Evolutionary conservation across 1,140 invertebrate genomes (phyloP).

Genomic region (Drosophila sp.): DNA sequence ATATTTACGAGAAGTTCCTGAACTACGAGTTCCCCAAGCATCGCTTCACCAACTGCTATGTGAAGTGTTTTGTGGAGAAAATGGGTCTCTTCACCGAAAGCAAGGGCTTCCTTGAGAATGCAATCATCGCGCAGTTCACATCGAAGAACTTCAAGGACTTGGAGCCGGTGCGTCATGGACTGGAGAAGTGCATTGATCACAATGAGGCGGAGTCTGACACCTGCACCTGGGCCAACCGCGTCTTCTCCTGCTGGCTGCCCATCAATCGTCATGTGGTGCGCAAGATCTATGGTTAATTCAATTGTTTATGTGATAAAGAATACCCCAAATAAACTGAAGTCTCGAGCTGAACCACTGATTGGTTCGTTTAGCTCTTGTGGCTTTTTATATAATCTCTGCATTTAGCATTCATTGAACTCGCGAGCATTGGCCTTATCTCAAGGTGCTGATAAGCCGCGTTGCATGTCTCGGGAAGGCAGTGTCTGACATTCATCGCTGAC

Average conservation of each 20-base stretch:
- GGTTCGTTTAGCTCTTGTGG: background rate
- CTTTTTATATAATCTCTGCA: background rate
- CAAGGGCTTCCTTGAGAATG: constrained; percentile 70
- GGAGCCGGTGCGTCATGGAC: constrained; percentile 63
- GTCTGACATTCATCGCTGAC: constrained; percentile 4
- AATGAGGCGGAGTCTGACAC: constrained; percentile 75
- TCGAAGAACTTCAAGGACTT: constrained; percentile 51
- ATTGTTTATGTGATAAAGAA: constrained; percentile 8
- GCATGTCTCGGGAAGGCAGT: constrained; percentile 24
- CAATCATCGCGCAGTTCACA: constrained; percentile 70
- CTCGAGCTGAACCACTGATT: constrained; percentile 6
- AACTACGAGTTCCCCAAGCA: constrained; percentile 77
- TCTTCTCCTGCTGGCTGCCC: constrained; percentile 80
- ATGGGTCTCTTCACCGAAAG: constrained; percentile 70
- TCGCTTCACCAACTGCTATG: constrained; percentile 70
- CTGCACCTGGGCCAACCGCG: constrained; percentile 77
- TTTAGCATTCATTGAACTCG: constrained; percentile 64
- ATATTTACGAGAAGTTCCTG: constrained; percentile 74
- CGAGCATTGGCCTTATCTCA: constrained; percentile 50
- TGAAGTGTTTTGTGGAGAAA: constrained; percentile 79
- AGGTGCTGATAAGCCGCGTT: constrained; percentile 57
- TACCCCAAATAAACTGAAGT: constrained; percentile 1
- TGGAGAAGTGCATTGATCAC: constrained; percentile 81
- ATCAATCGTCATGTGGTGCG: constrained; percentile 78
- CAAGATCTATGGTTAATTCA: constrained; percentile 48